Percentiles rank a stretch among this genome's conserved stretches.
These are phyloP conservation scores for Drosophila elegans DNA, from an alignment of 1,140 invertebrate genomes.

Conservation along the genomic window DNA sequence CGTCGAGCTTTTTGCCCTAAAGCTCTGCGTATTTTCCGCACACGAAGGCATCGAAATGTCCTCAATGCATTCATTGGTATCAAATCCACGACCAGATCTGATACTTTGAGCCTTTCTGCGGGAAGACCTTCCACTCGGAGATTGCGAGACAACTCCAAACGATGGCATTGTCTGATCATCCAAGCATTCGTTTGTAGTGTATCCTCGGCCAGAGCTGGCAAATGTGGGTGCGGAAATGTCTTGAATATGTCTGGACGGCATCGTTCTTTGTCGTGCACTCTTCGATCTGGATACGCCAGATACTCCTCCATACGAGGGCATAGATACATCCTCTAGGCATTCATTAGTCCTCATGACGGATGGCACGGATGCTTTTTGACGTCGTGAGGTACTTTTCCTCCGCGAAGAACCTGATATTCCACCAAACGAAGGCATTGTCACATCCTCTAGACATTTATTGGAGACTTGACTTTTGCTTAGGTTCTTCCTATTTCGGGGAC, in stretches of 20 bases:
- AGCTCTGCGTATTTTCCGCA: background rate
- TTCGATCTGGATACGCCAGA: background rate
- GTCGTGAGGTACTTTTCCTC: background rate
- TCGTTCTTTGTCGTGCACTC: background rate
- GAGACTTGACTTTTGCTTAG: background rate
- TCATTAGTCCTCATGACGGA: background rate
- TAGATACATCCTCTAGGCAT: background rate
- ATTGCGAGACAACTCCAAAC: background rate
- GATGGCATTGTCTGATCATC: constrained; percentile 29
- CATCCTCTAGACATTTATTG: constrained; percentile 13
- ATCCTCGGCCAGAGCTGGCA: no score
- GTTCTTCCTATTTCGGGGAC: background rate
- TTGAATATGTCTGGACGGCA: background rate
- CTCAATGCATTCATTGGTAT: constrained; percentile 1
- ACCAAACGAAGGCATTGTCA: constrained; percentile 9
- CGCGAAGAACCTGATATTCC: background rate
- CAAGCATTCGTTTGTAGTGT: constrained; percentile 2
- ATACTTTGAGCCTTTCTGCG: background rate
- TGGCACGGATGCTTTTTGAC: background rate
- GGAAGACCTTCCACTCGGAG: background rate
- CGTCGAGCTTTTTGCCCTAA: background rate
- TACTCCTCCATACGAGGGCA: background rate
- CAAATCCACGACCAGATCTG: background rate
- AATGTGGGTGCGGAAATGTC: no score
- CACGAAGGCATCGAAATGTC: constrained; percentile 3